Percentiles rank a stretch among this genome's conserved stretches.
Evolutionary conservation across 2,113 vertebrate species (phyloP).

Genomic region (Coracopsis vasa): DNA sequence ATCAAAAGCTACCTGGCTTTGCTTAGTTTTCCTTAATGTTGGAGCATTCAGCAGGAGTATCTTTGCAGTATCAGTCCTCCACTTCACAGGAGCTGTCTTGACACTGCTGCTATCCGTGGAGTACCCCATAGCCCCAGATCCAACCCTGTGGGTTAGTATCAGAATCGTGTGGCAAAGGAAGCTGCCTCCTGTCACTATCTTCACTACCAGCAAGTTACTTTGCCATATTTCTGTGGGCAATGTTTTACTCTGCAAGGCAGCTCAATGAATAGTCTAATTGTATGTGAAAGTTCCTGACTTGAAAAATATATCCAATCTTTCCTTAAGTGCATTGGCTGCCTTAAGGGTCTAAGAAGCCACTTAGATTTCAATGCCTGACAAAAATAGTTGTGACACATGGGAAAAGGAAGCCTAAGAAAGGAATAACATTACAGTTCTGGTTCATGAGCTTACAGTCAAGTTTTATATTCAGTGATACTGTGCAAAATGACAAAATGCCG

Average conservation of each 20-base stretch:
- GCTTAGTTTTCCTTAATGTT: background rate
- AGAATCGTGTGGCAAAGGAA: background rate
- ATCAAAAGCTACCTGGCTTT: background rate
- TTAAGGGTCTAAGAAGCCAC: background rate
- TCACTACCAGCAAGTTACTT: background rate
- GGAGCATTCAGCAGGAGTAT: accelerated
- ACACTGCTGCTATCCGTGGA: background rate
- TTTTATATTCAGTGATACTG: no score
- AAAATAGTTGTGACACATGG: background rate
- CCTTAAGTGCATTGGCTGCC: background rate
- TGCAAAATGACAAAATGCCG: background rate
- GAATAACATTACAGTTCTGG: background rate
- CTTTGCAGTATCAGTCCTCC: background rate
- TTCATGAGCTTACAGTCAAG: background rate
- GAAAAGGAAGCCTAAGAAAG: background rate
- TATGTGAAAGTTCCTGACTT: background rate
- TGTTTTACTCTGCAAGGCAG: background rate
- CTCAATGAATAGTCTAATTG: background rate
- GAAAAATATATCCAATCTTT: background rate
- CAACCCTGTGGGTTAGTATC: no score
- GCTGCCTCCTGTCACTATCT: background rate
- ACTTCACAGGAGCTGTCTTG: background rate
- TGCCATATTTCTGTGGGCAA: background rate
- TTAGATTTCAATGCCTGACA: background rate
- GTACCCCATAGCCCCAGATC: accelerated